Conservation (phyloP, 1,140 invertebrate genomes). For the Apis florea region DNA sequence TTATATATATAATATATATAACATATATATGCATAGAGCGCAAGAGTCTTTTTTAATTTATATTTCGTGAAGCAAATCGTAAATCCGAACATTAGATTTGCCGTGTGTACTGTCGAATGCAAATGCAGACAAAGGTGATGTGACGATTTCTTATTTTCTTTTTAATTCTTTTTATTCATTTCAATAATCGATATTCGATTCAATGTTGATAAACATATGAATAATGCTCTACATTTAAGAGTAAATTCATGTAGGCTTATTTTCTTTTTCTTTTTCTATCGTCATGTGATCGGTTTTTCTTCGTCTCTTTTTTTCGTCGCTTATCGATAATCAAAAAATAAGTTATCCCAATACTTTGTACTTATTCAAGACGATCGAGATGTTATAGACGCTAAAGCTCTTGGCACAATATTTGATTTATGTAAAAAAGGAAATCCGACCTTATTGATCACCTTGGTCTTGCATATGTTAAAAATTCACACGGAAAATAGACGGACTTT, state of each 20-base stretch:
- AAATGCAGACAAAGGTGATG: conserved; percentile 23
- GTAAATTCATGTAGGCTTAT: not conserved
- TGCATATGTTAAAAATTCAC: not conserved
- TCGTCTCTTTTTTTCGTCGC: not conserved
- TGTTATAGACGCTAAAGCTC: conserved; percentile 26
- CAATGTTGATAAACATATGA: not conserved
- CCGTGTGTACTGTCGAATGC: conserved; percentile 29
- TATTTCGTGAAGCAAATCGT: conserved; percentile 60
- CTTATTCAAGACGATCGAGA: conserved; percentile 37
- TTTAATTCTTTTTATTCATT: no score
- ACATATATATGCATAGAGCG: conserved; percentile 61
- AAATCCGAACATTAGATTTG: conserved; percentile 48
- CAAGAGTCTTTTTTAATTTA: conserved; percentile 56
- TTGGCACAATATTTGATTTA: not conserved
- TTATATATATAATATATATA: conserved; percentile 65
- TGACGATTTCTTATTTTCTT: not conserved
- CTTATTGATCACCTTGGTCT: conserved; percentile 23
- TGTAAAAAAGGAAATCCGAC: conserved; percentile 9
- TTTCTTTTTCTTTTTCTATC: not conserved
- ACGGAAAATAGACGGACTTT: conserved; percentile 40
- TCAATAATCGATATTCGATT: conserved; percentile 3
- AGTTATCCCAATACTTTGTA: conserved; percentile 50
- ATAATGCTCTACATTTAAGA: not conserved
- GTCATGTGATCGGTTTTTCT: conserved; percentile 33
- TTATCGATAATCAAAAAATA: conserved; percentile 45